Evolutionary conservation across 2,797 vertebrate genomes (phyloP), one percentile per base, ranked within the genome.

Genomic region (Mycteria americana): DNA sequence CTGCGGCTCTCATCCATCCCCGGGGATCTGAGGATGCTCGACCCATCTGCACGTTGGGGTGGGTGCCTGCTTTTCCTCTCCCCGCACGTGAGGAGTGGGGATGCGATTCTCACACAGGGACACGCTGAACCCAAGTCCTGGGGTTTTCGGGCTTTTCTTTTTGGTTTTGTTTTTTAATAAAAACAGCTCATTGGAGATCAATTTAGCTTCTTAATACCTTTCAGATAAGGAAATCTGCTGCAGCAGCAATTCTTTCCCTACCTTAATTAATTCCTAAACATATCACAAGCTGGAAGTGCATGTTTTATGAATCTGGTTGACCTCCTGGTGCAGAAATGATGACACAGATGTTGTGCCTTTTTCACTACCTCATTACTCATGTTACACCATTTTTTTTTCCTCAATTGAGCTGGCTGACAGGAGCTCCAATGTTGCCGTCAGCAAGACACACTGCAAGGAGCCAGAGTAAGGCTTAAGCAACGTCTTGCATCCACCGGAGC

Each of bases 191-290:
- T 93, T 96, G 97, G 95, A 97, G 97, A 97, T 96, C 90, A 87
- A 80, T 97, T 97, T 96, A 92, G 92, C 86, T 97, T 96, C 95
- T 96, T 95, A 95, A 95, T 93, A 97, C 92, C 94, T 97, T 96
- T 95, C 87, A 96, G 93, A 97, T 93, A 96, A 89, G 82, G 51
- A 94, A 97, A 97, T 95, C 70, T 98, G 97, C 98, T 90, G 13
- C 23, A 18, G 91, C 93, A 97, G 98, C 98, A 97, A 88, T 96
- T 97, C 93, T 96, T 33, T n/a, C 63, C 94, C 72, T 88, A 83
- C 97, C 92, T 95, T 97, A 98, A 98, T 98, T 98, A 98, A 98
- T 97, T 98, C 93, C 97, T 97, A 97, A 97, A 98, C 97, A 96
- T 95, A 98, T 95, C 89, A 92, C 28, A 74, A 82, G 94, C 97